Conservation (phyloP, 1,140 invertebrate genomes). For the Cyclina sinensis region DNA sequence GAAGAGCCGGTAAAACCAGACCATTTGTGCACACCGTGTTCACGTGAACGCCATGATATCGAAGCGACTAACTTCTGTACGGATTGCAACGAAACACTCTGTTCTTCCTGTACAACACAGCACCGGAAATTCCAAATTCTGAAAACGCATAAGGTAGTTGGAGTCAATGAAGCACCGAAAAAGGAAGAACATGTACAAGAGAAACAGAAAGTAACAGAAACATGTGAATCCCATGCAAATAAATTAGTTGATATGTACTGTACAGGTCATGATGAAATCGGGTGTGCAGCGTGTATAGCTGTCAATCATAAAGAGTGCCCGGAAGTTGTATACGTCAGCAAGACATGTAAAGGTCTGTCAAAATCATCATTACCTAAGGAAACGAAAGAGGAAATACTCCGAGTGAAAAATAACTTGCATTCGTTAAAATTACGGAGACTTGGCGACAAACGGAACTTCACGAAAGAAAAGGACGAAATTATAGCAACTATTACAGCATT, state of each 20-base stretch:
- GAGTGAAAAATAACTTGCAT: slow-evolving; percentile 36
- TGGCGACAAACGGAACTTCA: slow-evolving; percentile 45
- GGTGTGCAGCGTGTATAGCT: slow-evolving; percentile 51
- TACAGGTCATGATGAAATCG: slow-evolving; percentile 44
- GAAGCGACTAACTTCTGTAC: slow-evolving; percentile 39
- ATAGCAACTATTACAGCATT: neutral
- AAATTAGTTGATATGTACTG: slow-evolving; percentile 54
- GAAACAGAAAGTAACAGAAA: slow-evolving; percentile 24
- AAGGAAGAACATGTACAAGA: neutral
- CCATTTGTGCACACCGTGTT: slow-evolving; percentile 43
- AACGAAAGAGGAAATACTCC: slow-evolving; percentile 21
- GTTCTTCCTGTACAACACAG: slow-evolving; percentile 24
- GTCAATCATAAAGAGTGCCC: slow-evolving; percentile 47
- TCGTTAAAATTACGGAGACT: slow-evolving; percentile 27
- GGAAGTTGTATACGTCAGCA: slow-evolving; percentile 41
- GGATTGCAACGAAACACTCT: slow-evolving; percentile 55
- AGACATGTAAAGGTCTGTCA: neutral
- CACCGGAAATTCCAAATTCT: slow-evolving; percentile 51
- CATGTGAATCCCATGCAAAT: slow-evolving; percentile 39
- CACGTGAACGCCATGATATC: slow-evolving; percentile 12
- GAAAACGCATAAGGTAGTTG: slow-evolving; percentile 40
- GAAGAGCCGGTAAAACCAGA: slow-evolving; percentile 48
- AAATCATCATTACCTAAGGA: slow-evolving; percentile 40
- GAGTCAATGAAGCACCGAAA: slow-evolving; percentile 29
- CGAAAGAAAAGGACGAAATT: slow-evolving; percentile 38